phyloP scores from a whole-genome alignment of 2,888 invertebrate genomes.

The Heliconius hortense region DNA sequence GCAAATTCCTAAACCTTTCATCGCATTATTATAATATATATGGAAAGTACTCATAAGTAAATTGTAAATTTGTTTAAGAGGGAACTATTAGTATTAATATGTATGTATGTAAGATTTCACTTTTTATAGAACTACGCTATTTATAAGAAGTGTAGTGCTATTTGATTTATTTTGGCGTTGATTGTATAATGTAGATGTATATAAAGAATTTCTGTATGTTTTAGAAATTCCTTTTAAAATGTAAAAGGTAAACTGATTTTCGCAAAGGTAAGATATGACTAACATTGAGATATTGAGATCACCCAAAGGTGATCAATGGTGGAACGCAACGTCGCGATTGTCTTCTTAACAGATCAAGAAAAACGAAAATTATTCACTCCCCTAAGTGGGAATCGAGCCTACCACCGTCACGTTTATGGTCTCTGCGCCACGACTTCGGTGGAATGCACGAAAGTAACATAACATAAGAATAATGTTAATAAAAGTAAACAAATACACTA shows the following conservation, averaged over 20 bases:
- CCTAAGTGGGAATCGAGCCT: too few species aligned
- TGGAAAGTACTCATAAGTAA: conserved; percentile 29
- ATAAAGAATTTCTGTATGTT: neutral
- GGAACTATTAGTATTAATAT: conserved; percentile 28
- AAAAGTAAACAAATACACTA: neutral
- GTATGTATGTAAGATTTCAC: conserved; percentile 15
- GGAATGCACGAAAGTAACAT: neutral
- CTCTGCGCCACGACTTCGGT: neutral
- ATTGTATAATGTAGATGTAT: neutral
- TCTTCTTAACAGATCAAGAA: too few species aligned
- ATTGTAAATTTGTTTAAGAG: conserved; percentile 21
- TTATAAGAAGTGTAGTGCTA: conserved; percentile 26
- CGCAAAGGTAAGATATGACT: too few species aligned
- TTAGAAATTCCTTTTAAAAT: too few species aligned
- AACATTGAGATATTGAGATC: too few species aligned
- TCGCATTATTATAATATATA: conserved; percentile 4
- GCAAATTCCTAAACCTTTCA: conserved; percentile 17
- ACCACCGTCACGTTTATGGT: too few species aligned
- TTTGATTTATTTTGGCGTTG: conserved; percentile 1
- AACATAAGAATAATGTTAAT: neutral
- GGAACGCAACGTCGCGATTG: too few species aligned
- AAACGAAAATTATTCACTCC: too few species aligned
- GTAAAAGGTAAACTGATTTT: too few species aligned
- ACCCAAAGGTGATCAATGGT: too few species aligned
- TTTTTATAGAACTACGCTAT: conserved; percentile 24